Base-by-base conservation (phyloP, 1,140 invertebrate genomes). In the Cherax destructor region DNA sequence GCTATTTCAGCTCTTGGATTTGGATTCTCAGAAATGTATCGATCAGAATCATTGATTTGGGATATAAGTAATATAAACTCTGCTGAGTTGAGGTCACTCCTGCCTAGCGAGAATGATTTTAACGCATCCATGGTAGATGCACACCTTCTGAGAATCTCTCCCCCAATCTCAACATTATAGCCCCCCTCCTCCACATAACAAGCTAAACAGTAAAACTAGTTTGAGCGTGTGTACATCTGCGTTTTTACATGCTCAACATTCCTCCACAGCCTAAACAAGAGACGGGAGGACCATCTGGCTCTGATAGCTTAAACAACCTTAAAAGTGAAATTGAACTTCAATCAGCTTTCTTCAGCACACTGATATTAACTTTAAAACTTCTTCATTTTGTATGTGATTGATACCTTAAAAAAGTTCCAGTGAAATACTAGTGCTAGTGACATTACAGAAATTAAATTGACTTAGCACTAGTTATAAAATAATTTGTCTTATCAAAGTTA, bases 231-330 rank as follows among this genome's bases (percentile, higher is more conserved):
- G 92, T 78, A 65, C 78, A 41, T 79, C 80, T 50, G 65, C 85
- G 24, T 49, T 77, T n/a, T 9, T 90, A 91, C 65, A 88, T 88
- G 69, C 78, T 83, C 3, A 91, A 91, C 78, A 91, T 84, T 59
- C 83, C 50, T 47, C 83, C 50, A 24, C 76, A 72, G 49, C 21
- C 79, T 61, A 84, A 93, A 69, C 56, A 78, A 78, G 93, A 93
- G 50, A 76, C 93, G 84, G 74, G 91, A 85, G 78, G 93, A 83
- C 83, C 93, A 92, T 59, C 84, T 72, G 52, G 89, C 89, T 87
- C 98, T 94, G 97, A 96, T 30, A 96, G 96, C 56, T 91, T 94
- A 72, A 93, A 91, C 24, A 92, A 93, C 50, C 91, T 93, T 9
- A 93, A 91, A 59, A 88, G 87, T 83, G 91, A 92, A 85, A 92